Evolutionary conservation across 2,888 invertebrate genomes (phyloP).

Genomic region (Lasioglossum zephyrum): DNA sequence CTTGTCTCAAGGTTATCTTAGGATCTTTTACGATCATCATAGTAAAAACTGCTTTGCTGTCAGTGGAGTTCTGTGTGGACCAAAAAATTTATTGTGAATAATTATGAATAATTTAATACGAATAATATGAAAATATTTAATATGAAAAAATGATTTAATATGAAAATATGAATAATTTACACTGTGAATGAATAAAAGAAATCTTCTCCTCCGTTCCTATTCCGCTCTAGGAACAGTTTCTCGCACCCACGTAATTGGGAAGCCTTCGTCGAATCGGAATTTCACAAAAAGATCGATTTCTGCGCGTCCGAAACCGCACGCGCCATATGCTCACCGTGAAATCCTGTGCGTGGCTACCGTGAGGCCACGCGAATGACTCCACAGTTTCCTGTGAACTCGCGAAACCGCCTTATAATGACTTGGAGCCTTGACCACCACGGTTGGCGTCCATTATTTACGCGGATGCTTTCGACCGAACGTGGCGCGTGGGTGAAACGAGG

Average conservation of each 20-base stretch:
- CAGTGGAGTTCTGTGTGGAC: too few relatives aligned
- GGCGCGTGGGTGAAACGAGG: background rate
- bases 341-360: constrained; percentile 34
- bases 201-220: background rate
- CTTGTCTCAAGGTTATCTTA: background rate
- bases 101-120: too few relatives aligned
- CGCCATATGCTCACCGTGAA: constrained; percentile 67
- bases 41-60: background rate
- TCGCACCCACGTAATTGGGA: background rate
- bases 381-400: constrained; percentile 53
- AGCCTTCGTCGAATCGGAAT: background rate
- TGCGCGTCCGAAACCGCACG: constrained; percentile 40
- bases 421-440: background rate
- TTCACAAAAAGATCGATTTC: constrained; percentile 32
- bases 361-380: constrained; percentile 64
- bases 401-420: constrained; percentile 32
- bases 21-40: background rate
- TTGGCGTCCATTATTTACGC: background rate
- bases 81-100: background rate
- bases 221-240: background rate
- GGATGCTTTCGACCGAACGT: background rate
- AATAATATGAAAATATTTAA: too few relatives aligned
- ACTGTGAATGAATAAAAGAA: background rate
- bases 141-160: too few relatives aligned
- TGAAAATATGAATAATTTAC: background rate